These are phyloP conservation scores for Ctenopoma kingsleyae DNA, from an alignment of 2,797 vertebrate genomes.

Conservation along the genomic window DNA sequence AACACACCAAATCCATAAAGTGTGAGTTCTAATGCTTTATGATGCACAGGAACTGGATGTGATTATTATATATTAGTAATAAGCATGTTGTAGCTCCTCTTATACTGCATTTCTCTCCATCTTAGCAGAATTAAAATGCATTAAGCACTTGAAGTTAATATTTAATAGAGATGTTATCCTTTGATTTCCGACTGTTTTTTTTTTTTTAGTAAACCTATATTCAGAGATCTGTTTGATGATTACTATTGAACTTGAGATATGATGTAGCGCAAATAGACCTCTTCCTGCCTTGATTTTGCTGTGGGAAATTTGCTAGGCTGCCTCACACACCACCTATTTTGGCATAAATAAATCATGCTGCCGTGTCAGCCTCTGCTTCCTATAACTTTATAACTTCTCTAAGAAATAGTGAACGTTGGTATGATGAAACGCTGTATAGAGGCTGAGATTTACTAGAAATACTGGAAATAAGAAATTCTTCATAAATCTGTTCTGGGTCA, in stretches of 20 bases:
- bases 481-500: too few species aligned
- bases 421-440: not conserved
- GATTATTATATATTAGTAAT: not conserved
- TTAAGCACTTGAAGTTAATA: not conserved
- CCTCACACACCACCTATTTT: constrained; percentile 18
- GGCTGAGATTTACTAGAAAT: not conserved
- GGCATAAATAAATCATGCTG: constrained; percentile 42
- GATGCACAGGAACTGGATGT: not conserved
- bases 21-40: not conserved
- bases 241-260: constrained; percentile 9
- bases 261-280: constrained; percentile 15
- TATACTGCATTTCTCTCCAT: not conserved
- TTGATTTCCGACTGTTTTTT: not conserved
- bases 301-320: constrained; percentile 11
- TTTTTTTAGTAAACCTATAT: not conserved
- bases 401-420: not conserved
- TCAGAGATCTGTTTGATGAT: constrained; percentile 15
- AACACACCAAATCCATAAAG: constrained; percentile 1
- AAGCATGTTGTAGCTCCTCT: too few species aligned
- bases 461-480: not conserved
- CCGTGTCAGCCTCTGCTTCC: not conserved
- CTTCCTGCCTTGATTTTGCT: constrained; percentile 6
- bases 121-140: not conserved
- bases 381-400: not conserved
- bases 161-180: not conserved